Evolutionary conservation across 2,888 invertebrate species (phyloP).

Genomic region (Oligia strigilis): DNA sequence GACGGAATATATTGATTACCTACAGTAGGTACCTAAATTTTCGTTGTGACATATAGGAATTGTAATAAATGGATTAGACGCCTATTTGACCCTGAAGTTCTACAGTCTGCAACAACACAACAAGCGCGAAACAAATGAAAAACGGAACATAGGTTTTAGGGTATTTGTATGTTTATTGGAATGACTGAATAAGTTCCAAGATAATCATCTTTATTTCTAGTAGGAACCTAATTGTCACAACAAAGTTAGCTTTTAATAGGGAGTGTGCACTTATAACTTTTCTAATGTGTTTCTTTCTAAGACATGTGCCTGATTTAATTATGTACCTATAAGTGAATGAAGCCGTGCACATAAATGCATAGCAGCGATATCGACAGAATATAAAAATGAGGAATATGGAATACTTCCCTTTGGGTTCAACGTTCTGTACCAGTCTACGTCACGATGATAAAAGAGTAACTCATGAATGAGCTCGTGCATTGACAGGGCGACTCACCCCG

Average conservation of each 20-base stretch:
- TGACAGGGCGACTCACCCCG: conserved; percentile 87
- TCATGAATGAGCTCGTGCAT: conserved; percentile 85
- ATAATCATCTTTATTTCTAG: conserved; percentile 17
- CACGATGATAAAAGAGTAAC: conserved; percentile 86
- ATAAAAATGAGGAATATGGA: conserved; percentile 84
- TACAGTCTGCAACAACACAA: not conserved
- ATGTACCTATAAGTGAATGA: not conserved
- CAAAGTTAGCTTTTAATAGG: not conserved
- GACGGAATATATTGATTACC: not conserved
- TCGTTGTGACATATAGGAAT: not conserved
- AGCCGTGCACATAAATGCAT: conserved; percentile 26
- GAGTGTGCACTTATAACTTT: not conserved
- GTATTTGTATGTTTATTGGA: conserved; percentile 1
- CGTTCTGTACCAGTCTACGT: conserved; percentile 83
- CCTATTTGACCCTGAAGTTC: not conserved
- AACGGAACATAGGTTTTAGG: no score
- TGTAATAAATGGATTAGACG: not conserved
- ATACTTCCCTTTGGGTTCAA: conserved; percentile 89
- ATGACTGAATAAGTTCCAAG: conserved; percentile 11
- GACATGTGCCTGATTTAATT: not conserved
- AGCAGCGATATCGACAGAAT: conserved; percentile 74
- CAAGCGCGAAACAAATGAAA: not conserved
- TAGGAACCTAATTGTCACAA: conserved; percentile 9
- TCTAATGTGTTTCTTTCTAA: not conserved
- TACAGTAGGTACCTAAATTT: not conserved